Evolutionary conservation across 2,888 invertebrate species (phyloP), one percentile per base, ranked within the genome.

Genomic region (Ichneumoninae sp.): DNA sequence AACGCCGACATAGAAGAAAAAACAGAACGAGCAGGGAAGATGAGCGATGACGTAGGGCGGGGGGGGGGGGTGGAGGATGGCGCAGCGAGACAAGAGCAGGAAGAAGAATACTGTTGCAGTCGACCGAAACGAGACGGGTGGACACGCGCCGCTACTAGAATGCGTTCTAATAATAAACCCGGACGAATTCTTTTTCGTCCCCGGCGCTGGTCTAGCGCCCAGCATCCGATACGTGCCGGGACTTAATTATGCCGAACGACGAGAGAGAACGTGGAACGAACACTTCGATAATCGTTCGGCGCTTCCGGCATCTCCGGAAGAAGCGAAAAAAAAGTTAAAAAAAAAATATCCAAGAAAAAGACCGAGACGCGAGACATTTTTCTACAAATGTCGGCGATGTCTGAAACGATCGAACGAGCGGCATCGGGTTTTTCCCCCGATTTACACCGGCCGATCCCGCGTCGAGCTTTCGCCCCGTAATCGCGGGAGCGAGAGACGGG

Each of bases 101-200:
- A 80, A 73, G 81, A 81, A 73, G 79, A 80, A 79, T 52, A 50
- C 74, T 75, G 63, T 71, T 69, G 82, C 78, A 78, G 65, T 83
- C 76, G 82, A 75, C 36, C 68, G 75, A 84, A 83, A 84, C 82
- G 78, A 83, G 82, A 84, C 70, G 76, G 80, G 65, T 70, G 78
- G 73, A 74, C 69, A 75, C 79, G 47, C 40, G 36, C 52, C 77
- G 57, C 63, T 52, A 83, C 63, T 68, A 85, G 83, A 86, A 85
- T 83, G 80, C 68, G 57, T 65, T 75, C 92, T 89, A 88, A 90
- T 88, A 91, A 91, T 89, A 91, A 66, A 63, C 57, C 66, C 52
- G 81, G 89, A 90, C 86, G 81, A 83, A 86, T 88, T 87, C 83
- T 88, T 86, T 86, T 85, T 83, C 82, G 60, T 86, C 66, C 33